Conservation (phyloP, 2,113 vertebrate genomes). For the Gobio gobio region DNA sequence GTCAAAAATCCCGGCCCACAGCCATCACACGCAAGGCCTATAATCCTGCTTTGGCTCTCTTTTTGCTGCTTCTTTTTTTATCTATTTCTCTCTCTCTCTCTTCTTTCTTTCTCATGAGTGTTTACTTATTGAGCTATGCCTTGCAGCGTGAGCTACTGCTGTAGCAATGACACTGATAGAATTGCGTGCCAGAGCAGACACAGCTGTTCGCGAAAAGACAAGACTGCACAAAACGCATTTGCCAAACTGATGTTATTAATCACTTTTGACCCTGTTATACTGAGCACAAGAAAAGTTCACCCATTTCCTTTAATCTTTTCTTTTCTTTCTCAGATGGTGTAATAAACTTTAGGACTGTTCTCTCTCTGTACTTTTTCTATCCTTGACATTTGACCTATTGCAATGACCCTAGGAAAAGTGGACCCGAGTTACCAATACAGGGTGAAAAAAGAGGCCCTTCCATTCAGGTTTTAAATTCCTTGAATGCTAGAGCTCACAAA, state of each 20-base stretch:
- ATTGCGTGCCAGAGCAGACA: conserved; percentile 30
- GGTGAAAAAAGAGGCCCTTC: conserved; percentile 33
- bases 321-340: background rate
- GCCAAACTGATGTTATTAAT: conserved; percentile 26
- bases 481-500: conserved; percentile 46
- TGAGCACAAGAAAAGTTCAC: conserved; percentile 2
- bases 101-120: conserved; percentile 30
- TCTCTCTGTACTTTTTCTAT: background rate
- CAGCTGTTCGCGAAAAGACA: conserved; percentile 22
- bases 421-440: conserved; percentile 40
- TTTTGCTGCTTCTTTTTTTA: background rate
- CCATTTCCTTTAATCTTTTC: background rate
- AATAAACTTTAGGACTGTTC: background rate
- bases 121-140: conserved; percentile 40
- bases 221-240: conserved; percentile 46
- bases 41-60: conserved; percentile 43
- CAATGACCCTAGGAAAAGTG: conserved; percentile 41
- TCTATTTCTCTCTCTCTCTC: background rate
- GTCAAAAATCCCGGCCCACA: conserved; percentile 42
- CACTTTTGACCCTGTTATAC: conserved; percentile 24
- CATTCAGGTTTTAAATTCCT: conserved; percentile 37
- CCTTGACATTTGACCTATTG: conserved; percentile 23
- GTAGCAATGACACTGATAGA: conserved; percentile 31
- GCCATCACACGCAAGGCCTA: conserved; percentile 51
- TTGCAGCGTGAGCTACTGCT: conserved; percentile 35